These are phyloP conservation scores for Coregonus sp. DNA, from an alignment of 2,797 vertebrate genomes.

Conservation along the genomic window DNA sequence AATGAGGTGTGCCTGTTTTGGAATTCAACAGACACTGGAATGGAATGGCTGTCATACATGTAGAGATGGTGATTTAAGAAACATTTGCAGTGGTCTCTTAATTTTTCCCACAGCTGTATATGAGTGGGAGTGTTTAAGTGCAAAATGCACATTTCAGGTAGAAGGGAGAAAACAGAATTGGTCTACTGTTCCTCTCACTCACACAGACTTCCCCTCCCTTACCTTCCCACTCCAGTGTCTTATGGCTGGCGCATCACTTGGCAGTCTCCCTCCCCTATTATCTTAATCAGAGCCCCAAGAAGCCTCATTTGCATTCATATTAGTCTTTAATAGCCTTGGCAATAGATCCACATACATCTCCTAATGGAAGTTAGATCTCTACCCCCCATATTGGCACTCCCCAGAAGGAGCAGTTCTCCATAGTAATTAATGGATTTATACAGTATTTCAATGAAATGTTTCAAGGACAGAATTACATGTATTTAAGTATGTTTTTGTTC, in stretches of 20 bases:
- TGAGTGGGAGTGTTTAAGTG: not conserved
- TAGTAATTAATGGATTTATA: too few relatives aligned
- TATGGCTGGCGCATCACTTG: constrained; percentile 19
- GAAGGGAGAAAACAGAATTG: not conserved
- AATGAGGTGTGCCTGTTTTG: too few relatives aligned
- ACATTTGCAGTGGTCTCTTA: too few relatives aligned
- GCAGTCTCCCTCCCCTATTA: constrained; percentile 29
- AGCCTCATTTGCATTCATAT: constrained; percentile 60
- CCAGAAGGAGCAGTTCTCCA: too few relatives aligned
- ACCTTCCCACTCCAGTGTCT: constrained; percentile 9
- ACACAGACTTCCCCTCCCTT: not conserved
- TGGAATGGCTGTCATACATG: too few relatives aligned
- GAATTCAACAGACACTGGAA: too few relatives aligned
- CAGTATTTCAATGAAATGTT: too few relatives aligned
- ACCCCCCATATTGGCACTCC: not conserved
- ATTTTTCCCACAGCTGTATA: too few relatives aligned
- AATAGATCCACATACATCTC: constrained; percentile 61
- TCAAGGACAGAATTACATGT: too few relatives aligned
- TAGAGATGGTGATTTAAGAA: too few relatives aligned
- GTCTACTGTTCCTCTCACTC: constrained; percentile 13
- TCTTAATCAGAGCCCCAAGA: constrained; percentile 38
- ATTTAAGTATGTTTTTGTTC: too few relatives aligned
- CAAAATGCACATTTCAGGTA: not conserved
- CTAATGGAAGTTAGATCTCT: constrained; percentile 62
- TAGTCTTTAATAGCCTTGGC: constrained; percentile 60